Conservation (phyloP, 2,113 vertebrate species). For the Rhea pennata region DNA sequence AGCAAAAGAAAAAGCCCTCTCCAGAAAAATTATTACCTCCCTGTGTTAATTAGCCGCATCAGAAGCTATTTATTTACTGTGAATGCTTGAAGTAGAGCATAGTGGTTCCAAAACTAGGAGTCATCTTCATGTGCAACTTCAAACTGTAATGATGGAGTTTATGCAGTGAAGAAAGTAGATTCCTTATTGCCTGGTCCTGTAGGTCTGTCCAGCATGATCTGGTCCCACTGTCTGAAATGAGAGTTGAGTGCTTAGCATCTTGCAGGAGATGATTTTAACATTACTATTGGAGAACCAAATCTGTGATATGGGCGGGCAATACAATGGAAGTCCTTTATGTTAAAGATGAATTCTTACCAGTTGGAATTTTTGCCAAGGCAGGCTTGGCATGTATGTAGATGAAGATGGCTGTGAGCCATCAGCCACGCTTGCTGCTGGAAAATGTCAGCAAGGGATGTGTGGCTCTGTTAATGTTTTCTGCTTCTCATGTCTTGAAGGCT, state of each 20-base stretch:
- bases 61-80: constrained; percentile 73
- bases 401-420: constrained; percentile 64
- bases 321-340: constrained; percentile 66
- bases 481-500: constrained; percentile 50
- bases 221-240: constrained; percentile 11
- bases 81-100: constrained; percentile 61
- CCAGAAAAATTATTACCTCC: constrained; percentile 19
- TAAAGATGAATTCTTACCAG: constrained; percentile 68
- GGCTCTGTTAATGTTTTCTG: background rate
- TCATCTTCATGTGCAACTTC: constrained; percentile 52
- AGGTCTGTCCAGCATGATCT: constrained; percentile 39
- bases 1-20: background rate
- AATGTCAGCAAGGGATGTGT: constrained; percentile 43
- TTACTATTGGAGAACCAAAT: constrained; percentile 39
- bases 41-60: constrained; percentile 33
- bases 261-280: background rate
- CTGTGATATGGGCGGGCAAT: constrained; percentile 54
- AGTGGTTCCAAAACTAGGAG: constrained; percentile 49
- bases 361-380: constrained; percentile 69
- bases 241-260: background rate
- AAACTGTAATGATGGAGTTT: constrained; percentile 6
- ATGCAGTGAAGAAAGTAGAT: constrained; percentile 55
- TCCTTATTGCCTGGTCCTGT: constrained; percentile 62
- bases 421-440: constrained; percentile 51
- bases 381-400: constrained; percentile 62